Base-by-base conservation (phyloP, 2,113 vertebrate genomes). In the Gadus chalcogrammus region DNA sequence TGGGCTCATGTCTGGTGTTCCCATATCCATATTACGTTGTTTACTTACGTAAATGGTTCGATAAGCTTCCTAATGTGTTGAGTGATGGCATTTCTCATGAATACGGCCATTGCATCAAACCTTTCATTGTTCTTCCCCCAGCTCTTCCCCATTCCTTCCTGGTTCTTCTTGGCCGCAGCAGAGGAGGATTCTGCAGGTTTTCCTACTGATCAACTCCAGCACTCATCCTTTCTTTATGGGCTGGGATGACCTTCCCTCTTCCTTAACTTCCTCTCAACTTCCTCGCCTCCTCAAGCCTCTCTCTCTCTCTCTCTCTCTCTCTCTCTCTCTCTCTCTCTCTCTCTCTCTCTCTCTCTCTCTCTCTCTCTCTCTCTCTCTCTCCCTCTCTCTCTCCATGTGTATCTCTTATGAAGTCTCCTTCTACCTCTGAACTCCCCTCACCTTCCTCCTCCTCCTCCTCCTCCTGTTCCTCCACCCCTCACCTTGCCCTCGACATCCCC, bases 401-500 rank as follows among this genome's bases (percentile, higher is more conserved):
- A 73, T 6, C 24, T 59, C 27, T 27, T 20, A 35, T 24, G 31
- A 35, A 35, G 31, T 55, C 35, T 64, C 56, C 58, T 28, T 22
- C 18, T 15, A 9, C 70, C 83, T 35, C 79, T 70, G 77, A 83
- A 76, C 75, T 73, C 82, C 78, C 75, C 76, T 72, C 81, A 78
- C 79, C 55, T 73, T 71, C 67, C 76, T 63, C 79, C 80, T 76
- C 76, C 28, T 76, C 76, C 28, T 68, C 69, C 31, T 69, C 76
- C 67, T 81, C 63, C 60, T 84, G 71, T 75, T 84, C 78, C 81
- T 76, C 75, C 73, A 82, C 79, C 81, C 86, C 89, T 85, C 84
- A 87, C 84, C 85, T 82, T 65, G 31, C 67, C 64, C 28, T 80
- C 79, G 82, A 81, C 73, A 78, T 79, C 76, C 75, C 80, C 73